Conservation (phyloP, 2,113 vertebrate species). For the Cathartes aura region DNA sequence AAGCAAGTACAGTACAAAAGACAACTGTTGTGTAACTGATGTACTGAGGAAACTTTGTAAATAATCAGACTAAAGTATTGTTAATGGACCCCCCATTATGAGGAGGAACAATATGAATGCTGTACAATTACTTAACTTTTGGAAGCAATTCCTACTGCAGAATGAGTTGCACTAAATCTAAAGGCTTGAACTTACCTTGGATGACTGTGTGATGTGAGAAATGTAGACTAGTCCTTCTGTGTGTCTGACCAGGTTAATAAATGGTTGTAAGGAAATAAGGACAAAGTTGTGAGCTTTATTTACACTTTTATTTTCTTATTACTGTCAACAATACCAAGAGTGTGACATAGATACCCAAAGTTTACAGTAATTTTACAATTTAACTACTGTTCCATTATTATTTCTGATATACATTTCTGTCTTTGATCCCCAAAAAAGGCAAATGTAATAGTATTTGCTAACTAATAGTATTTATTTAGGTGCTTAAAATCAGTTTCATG, state of each 20-base stretch:
- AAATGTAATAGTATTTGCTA: neutral
- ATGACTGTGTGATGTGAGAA: neutral
- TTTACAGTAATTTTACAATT: neutral
- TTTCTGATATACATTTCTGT: neutral
- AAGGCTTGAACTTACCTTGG: neutral
- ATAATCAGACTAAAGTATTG: neutral
- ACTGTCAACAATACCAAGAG: neutral
- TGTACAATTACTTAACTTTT: neutral
- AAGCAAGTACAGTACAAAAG: neutral
- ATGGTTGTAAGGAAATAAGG: neutral
- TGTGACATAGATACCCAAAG: neutral
- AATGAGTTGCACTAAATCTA: neutral
- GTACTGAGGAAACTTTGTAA: neutral
- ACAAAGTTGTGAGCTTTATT: neutral
- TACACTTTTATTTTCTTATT: constrained; percentile 20
- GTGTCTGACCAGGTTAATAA: neutral
- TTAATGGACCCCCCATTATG: neutral
- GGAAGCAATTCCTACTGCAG: neutral
- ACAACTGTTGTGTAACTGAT: neutral
- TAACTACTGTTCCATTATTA: neutral
- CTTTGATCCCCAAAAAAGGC: neutral
- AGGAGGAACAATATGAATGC: neutral
- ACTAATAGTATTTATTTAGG: neutral
- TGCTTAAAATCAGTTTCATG: neutral
- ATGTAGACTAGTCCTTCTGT: neutral